Conservation (phyloP, 2,113 vertebrate genomes). For the Malurus cyaneus region DNA sequence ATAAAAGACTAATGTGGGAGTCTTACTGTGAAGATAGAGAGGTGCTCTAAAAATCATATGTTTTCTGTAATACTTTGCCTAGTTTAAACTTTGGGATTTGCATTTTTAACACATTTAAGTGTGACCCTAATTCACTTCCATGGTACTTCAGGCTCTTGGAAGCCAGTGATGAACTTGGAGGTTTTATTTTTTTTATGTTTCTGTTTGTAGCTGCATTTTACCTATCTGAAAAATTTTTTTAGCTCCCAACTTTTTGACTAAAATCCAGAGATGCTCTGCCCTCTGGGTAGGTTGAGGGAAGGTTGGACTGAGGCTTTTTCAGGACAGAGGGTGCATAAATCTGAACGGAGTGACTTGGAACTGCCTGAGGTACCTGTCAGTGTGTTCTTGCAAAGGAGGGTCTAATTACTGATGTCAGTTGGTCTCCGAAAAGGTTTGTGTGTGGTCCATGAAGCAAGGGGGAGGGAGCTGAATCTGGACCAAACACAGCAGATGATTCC, state of each 20-base stretch:
- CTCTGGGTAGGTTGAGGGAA: slow-evolving; percentile 39
- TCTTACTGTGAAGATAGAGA: background rate
- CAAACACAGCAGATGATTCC: background rate
- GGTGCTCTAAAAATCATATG: background rate
- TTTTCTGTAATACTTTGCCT: background rate
- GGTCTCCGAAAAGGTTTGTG: background rate
- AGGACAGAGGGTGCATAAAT: slow-evolving; percentile 45
- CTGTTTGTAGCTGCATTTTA: background rate
- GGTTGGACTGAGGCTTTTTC: slow-evolving; percentile 12
- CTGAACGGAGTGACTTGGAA: background rate
- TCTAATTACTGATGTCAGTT: slow-evolving; percentile 57
- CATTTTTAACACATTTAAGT: background rate
- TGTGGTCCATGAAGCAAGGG: background rate
- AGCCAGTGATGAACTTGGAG: background rate
- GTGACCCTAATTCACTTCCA: background rate
- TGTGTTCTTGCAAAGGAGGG: background rate
- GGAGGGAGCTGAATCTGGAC: slow-evolving; percentile 18
- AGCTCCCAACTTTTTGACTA: background rate
- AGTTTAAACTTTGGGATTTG: background rate
- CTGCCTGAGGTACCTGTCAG: slow-evolving; percentile 57
- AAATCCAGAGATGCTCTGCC: slow-evolving; percentile 19
- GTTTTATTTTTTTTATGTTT: background rate
- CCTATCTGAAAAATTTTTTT: background rate
- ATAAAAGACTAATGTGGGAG: background rate
- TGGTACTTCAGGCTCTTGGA: background rate